Conservation (phyloP, 1,140 invertebrate genomes). For the Euborellia annulipes region DNA sequence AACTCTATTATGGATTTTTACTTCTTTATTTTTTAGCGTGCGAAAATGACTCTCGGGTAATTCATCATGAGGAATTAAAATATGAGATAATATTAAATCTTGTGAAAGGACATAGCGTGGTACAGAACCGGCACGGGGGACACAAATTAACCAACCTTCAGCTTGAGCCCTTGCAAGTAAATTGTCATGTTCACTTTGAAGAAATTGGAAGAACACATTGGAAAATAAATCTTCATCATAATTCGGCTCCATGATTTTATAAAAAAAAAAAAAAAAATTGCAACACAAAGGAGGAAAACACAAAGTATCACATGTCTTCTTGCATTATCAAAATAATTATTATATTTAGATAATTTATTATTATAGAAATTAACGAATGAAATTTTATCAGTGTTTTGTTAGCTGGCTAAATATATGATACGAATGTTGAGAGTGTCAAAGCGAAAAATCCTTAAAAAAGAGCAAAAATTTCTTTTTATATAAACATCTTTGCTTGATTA, state of each 20-base stretch:
- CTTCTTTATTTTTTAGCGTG: slow-evolving; percentile 43
- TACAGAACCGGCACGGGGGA: slow-evolving; percentile 50
- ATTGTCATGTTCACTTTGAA: slow-evolving; percentile 42
- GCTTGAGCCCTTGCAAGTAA: slow-evolving; percentile 47
- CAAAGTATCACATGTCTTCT: too few species aligned
- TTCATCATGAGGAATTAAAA: slow-evolving; percentile 48
- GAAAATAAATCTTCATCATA: slow-evolving; percentile 69
- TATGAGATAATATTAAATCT: slow-evolving; percentile 52
- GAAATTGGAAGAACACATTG: slow-evolving; percentile 54
- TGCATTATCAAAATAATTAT: too few species aligned
- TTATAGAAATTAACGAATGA: too few species aligned
- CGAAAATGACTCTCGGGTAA: slow-evolving; percentile 38
- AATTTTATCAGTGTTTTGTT: too few species aligned
- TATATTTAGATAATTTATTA: too few species aligned
- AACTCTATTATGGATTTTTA: slow-evolving; percentile 39
- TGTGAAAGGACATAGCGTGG: slow-evolving; percentile 38
- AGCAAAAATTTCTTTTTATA: too few species aligned
- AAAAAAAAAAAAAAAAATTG: too few species aligned
- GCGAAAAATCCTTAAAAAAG: too few species aligned
- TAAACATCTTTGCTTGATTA: too few species aligned
- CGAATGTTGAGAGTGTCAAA: too few species aligned
- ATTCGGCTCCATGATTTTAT: slow-evolving; percentile 23
- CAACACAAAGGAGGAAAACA: too few species aligned
- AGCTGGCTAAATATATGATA: too few species aligned
- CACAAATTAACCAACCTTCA: slow-evolving; percentile 60